These are phyloP conservation scores for Danio tinwini DNA, from an alignment of 2,797 vertebrate genomes.

Conservation along the genomic window DNA sequence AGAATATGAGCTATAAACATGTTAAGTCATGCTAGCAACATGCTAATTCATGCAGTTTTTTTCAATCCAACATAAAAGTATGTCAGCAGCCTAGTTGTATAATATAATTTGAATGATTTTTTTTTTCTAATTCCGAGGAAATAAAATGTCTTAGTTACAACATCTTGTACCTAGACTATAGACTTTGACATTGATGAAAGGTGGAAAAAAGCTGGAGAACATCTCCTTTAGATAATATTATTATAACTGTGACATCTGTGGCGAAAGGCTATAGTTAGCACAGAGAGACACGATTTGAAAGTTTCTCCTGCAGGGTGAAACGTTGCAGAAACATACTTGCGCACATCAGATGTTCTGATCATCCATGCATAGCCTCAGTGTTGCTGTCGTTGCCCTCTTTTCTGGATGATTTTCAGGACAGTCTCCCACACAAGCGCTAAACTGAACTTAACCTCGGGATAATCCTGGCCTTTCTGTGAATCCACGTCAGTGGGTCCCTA, in stretches of 20 bases:
- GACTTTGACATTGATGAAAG: slow-evolving; percentile 1
- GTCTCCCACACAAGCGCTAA: slow-evolving; percentile 21
- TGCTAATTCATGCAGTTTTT: too few relatives aligned
- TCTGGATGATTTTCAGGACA: not conserved
- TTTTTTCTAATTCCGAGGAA: not conserved
- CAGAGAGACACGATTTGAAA: not conserved
- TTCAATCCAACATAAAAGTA: too few relatives aligned
- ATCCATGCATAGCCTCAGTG: slow-evolving; percentile 34
- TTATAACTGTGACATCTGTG: slow-evolving; percentile 25
- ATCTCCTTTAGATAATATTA: slow-evolving; percentile 10
- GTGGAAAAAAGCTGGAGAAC: slow-evolving; percentile 24
- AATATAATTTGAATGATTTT: not conserved
- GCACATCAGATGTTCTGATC: slow-evolving; percentile 45
- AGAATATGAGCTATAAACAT: too few relatives aligned
- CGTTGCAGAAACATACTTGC: slow-evolving; percentile 15
- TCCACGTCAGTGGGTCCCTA: not conserved
- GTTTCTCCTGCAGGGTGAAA: slow-evolving; percentile 31
- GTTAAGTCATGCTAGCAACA: too few relatives aligned
- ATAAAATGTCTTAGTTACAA: not conserved
- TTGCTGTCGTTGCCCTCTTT: slow-evolving; percentile 31
- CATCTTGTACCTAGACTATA: not conserved
- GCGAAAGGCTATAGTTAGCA: not conserved
- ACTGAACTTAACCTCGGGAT: slow-evolving; percentile 37
- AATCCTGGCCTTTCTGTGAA: slow-evolving; percentile 20
- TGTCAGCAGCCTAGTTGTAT: too few relatives aligned